Conservation (phyloP, 2,113 vertebrate species). For the Xerus inauris region DNA sequence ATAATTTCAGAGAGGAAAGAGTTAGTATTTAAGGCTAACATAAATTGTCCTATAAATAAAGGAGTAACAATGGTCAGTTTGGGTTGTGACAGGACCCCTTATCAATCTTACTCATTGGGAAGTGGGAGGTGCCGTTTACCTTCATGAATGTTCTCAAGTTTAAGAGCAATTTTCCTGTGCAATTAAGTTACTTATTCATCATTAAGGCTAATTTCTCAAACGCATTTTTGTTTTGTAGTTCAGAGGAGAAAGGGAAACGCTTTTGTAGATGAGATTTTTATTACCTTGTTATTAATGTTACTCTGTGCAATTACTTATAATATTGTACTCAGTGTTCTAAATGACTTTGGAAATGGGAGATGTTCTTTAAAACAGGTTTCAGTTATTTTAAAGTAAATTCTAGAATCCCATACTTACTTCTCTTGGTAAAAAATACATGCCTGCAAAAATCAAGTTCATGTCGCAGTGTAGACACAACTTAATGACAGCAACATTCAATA, state of each 20-base stretch:
- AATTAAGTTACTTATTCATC: conserved; percentile 31
- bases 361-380: neutral
- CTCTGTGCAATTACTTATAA: neutral
- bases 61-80: conserved; percentile 24
- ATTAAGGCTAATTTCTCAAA: conserved; percentile 35
- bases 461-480: conserved; percentile 41
- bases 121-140: neutral
- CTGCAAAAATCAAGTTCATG: conserved; percentile 56
- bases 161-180: conserved; percentile 50
- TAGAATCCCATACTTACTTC: conserved; percentile 29
- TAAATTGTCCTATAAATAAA: conserved; percentile 58
- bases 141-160: conserved; percentile 18
- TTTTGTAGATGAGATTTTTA: conserved; percentile 2
- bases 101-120: neutral
- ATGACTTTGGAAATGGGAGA: conserved; percentile 5
- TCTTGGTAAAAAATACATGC: conserved; percentile 49
- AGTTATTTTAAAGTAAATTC: neutral
- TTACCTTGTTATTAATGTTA: conserved; percentile 9
- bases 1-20: conserved; percentile 12
- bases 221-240: conserved; percentile 36
- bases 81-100: neutral
- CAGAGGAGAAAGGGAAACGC: neutral
- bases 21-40: conserved; percentile 29
- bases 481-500: conserved; percentile 52
- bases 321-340: neutral